Base-by-base conservation (phyloP, 2,888 invertebrate genomes). In the Alcis repandata region DNA sequence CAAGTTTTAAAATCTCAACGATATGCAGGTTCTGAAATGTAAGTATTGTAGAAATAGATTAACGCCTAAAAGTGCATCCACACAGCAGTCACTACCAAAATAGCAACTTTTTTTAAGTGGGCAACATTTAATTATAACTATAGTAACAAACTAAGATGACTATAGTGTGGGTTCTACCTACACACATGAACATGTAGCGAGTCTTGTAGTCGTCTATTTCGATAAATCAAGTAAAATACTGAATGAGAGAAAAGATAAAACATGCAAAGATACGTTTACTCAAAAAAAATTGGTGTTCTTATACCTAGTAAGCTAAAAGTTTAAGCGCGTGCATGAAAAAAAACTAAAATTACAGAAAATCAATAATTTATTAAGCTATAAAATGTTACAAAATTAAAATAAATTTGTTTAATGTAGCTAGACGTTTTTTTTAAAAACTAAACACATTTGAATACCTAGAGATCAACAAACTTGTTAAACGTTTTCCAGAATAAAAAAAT, bases 351-450 rank as follows among this genome's bases (percentile, higher is more conserved):
- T 17, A 17, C 15, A 9, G 11, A 49, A 59, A 59, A 52, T 49
- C 17, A 51, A 51, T 52, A 22, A 52, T 52, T 43, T 52, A 59
- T 41, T 51, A 41, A 48, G 27, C 19, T 3, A 52, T 22, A 48
- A 40, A 61, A 54, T 15, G 13, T 38, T 53, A 49, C 38, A 54
- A 43, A 33, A 59, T 51, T 33, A 52, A 32, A 49, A n/a, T 46
- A n/a, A n/a, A n/a, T n/a, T n/a, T n/a, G n/a, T n/a, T n/a, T n/a
- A n/a, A 45, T 20, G 11, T 19, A 10, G 1, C 9, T 32, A 2
- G 8, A 32, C 9, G 11, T 59, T 49, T 19, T 7, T 53, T 38
- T 13, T n/a, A 40, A 6, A 20, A 41, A 40, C 17, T n/a, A 46
- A 8, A 43, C 19, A 11, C 10, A 1, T 48, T 48, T 59, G 9